phyloP scores from a whole-genome alignment of 2,113 vertebrate genomes.

The Dolichotis patagonum region DNA sequence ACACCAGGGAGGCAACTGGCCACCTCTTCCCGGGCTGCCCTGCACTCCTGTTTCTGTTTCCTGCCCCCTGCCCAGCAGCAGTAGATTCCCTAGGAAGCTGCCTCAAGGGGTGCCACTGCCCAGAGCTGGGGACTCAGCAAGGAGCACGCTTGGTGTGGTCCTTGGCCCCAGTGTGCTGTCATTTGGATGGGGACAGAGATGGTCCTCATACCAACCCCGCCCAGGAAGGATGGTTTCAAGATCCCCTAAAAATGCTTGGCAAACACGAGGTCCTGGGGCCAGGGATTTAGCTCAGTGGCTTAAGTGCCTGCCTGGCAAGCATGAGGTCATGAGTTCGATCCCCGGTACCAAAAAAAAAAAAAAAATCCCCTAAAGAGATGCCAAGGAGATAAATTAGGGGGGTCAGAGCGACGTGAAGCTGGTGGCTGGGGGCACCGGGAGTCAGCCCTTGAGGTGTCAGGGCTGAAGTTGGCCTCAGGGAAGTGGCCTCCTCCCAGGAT shows the following conservation, averaged over 20 bases:
- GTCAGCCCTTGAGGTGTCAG: neutral
- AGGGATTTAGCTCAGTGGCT: no score
- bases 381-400: neutral
- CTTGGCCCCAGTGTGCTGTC: neutral
- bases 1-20: neutral
- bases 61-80: neutral
- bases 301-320: no score
- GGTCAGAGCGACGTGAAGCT: neutral
- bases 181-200: neutral
- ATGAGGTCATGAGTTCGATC: no score
- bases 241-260: no score
- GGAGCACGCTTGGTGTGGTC: neutral
- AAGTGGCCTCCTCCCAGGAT: neutral
- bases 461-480: neutral
- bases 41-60: neutral
- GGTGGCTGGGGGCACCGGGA: neutral
- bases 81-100: neutral
- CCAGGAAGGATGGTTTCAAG: neutral
- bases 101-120: neutral
- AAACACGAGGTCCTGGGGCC: no score
- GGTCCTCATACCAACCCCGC: neutral
- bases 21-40: neutral
- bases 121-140: neutral
- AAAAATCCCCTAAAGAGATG: neutral
- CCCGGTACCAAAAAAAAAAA: no score